phyloP scores from a whole-genome alignment of 2,888 invertebrate species.

The Pachliopta kotzebuea region DNA sequence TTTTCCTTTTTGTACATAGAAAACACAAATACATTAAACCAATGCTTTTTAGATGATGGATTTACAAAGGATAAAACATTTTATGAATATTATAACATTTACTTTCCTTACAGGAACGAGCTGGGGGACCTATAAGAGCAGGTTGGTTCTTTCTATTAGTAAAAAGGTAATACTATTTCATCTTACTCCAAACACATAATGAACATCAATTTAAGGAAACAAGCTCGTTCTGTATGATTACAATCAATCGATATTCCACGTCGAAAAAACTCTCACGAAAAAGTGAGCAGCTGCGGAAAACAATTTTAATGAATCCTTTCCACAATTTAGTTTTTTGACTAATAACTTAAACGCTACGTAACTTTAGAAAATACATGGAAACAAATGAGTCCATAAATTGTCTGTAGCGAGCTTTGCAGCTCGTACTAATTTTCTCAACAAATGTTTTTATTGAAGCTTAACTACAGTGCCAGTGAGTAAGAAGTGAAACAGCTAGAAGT shows the following conservation, averaged over 20 bases:
- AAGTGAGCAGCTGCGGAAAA: neutral
- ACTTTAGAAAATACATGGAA: slow-evolving; percentile 23
- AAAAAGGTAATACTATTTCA: too few species aligned
- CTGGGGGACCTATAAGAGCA: too few species aligned
- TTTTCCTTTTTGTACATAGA: too few species aligned
- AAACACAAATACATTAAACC: too few species aligned
- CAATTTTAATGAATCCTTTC: slow-evolving; percentile 15
- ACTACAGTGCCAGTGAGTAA: slow-evolving; percentile 32
- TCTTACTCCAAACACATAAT: too few species aligned
- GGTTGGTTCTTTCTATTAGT: too few species aligned
- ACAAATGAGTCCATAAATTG: slow-evolving; percentile 24
- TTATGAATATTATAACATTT: too few species aligned
- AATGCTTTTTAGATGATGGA: too few species aligned
- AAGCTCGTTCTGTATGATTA: neutral
- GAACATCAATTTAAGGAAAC: neutral
- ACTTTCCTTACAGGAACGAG: too few species aligned
- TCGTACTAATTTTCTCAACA: slow-evolving; percentile 27
- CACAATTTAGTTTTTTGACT: slow-evolving; percentile 20
- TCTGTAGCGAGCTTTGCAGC: slow-evolving; percentile 12
- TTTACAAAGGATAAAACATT: too few species aligned
- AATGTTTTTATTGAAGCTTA: slow-evolving; percentile 39
- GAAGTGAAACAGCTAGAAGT: slow-evolving; percentile 32
- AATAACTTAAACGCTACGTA: slow-evolving; percentile 15
- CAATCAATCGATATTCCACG: neutral
- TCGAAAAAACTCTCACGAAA: neutral